These are phyloP conservation scores for Hirundichthys speculiger DNA, from an alignment of 2,113 vertebrate genomes.

Conservation along the genomic window DNA sequence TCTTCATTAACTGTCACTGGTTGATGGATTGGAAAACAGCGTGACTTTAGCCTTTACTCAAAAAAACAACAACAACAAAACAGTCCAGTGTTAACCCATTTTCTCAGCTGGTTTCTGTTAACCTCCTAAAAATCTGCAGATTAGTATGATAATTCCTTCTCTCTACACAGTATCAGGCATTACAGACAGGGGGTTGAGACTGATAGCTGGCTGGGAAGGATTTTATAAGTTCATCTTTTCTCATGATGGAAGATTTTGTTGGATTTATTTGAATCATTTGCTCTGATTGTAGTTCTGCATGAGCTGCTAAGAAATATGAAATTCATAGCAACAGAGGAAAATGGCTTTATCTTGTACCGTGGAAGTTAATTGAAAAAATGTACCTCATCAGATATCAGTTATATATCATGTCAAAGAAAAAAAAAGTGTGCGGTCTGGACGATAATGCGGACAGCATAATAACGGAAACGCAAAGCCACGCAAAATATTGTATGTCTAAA, in stretches of 20 bases:
- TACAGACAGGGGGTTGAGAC: neutral
- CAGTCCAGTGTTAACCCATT: neutral
- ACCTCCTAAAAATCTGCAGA: slow-evolving; percentile 3
- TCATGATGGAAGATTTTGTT: no score
- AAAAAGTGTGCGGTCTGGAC: slow-evolving; percentile 29
- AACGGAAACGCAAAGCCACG: slow-evolving; percentile 12
- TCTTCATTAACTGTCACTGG: slow-evolving; percentile 40
- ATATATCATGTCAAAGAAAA: slow-evolving; percentile 35
- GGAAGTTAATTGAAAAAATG: slow-evolving; percentile 14
- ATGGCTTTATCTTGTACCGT: neutral
- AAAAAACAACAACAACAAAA: no score
- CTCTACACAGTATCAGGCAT: no score
- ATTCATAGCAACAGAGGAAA: neutral
- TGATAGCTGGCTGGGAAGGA: neutral
- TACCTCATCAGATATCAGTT: slow-evolving; percentile 26
- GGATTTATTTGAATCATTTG: no score
- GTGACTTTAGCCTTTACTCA: neutral
- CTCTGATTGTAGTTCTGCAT: no score
- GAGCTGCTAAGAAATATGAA: no score
- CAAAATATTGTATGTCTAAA: slow-evolving; percentile 16
- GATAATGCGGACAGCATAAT: slow-evolving; percentile 12
- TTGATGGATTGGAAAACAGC: slow-evolving; percentile 36
- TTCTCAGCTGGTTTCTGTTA: neutral
- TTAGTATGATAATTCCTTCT: slow-evolving; percentile 5
- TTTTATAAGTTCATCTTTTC: neutral